phyloP scores from a whole-genome alignment of 2,113 vertebrate genomes.

The Pithys albifrons region DNA sequence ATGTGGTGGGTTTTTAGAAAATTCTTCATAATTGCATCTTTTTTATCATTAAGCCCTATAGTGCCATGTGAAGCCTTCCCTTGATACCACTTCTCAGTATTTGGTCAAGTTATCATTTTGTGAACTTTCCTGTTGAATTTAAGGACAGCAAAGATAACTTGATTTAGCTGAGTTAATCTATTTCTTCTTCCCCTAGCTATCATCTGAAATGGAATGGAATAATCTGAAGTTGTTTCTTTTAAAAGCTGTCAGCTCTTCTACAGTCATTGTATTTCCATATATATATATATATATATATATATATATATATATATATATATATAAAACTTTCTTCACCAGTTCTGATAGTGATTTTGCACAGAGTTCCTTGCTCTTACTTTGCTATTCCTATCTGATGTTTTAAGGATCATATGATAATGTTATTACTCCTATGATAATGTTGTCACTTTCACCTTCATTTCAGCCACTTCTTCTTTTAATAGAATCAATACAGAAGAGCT shows the following conservation, averaged over 20 bases:
- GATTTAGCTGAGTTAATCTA: background rate
- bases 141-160: background rate
- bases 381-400: background rate
- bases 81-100: background rate
- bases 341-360: background rate
- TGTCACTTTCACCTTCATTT: background rate
- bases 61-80: background rate
- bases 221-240: background rate
- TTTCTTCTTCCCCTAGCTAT: background rate
- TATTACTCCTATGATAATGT: background rate
- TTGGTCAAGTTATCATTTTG: background rate
- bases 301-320: too few species aligned
- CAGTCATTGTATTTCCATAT: accelerated
- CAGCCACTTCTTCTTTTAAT: background rate
- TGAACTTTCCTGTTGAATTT: background rate
- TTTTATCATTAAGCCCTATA: background rate
- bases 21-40: background rate
- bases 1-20: background rate
- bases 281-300: too few species aligned
- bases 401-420: background rate
- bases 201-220: background rate
- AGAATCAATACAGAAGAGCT: background rate
- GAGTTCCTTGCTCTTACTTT: background rate
- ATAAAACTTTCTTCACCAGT: background rate
- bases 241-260: background rate